phyloP scores from a whole-genome alignment of 2,113 vertebrate species.

The Montifringilla adamsi region DNA sequence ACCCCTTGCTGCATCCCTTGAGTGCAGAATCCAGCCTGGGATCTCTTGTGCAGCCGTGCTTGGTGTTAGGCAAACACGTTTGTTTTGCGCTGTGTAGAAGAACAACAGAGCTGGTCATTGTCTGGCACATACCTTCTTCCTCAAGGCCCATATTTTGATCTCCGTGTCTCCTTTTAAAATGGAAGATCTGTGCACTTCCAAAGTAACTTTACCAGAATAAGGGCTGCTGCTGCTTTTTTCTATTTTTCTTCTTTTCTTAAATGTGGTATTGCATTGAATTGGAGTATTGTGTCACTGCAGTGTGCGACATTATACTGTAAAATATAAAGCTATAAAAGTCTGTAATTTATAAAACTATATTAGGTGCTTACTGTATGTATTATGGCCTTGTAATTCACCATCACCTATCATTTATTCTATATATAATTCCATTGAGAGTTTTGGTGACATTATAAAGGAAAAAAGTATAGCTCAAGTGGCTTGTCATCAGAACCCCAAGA shows the following conservation, averaged over 20 bases:
- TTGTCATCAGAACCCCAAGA: slow-evolving; percentile 74
- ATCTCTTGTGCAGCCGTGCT: neutral
- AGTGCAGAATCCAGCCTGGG: slow-evolving; percentile 3
- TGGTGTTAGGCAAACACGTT: neutral
- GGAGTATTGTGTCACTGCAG: slow-evolving; percentile 68
- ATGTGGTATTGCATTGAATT: slow-evolving; percentile 61
- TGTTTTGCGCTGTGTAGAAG: neutral
- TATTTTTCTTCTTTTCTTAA: slow-evolving; percentile 26
- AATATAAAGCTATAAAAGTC: slow-evolving; percentile 75
- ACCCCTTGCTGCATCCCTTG: slow-evolving; percentile 54
- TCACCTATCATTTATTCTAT: slow-evolving; percentile 78
- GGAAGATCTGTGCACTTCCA: neutral
- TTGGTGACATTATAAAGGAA: slow-evolving; percentile 78
- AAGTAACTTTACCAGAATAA: slow-evolving; percentile 29
- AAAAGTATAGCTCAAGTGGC: slow-evolving; percentile 72
- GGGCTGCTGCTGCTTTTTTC: neutral
- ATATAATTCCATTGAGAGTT: slow-evolving; percentile 76
- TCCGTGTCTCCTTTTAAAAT: neutral
- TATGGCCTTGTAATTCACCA: slow-evolving; percentile 75
- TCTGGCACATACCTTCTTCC: neutral
- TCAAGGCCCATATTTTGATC: neutral
- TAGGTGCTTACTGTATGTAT: slow-evolving; percentile 78
- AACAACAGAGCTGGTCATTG: neutral
- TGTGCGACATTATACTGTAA: slow-evolving; percentile 74
- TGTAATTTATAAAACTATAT: slow-evolving; percentile 78